Base-by-base conservation (phyloP, 2,113 vertebrate species). In the Scytalopus superciliaris region DNA sequence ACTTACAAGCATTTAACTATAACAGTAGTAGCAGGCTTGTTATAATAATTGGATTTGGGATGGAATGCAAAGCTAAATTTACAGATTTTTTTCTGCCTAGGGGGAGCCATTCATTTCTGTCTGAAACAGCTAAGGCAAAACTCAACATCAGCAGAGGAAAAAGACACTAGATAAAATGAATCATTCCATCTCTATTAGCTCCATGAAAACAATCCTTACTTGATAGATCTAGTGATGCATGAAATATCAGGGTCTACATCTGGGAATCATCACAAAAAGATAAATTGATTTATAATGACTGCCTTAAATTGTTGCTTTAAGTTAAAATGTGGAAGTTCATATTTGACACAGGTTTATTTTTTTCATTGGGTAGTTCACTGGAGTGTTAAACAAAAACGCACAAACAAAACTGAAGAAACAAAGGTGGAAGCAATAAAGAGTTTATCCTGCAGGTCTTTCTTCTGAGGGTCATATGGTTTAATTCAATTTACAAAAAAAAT, bases 41-140 rank as follows among this genome's bases (percentile, higher is more conserved):
- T 96, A 70, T 45, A 84, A 96, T 97, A 97, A 97, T 96, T 97
- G 92, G 80, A 97, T 98, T 97, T 97, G 83, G 52, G 84, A 72
- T 77, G 33, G 52, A 94, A 97, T 68, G 91, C 55, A 92, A 92
- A 98, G 68, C 78, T 94, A 91, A 97, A 97, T 91, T 90, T 85
- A 94, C 53, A 68, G 73, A 91, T 82, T 92, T 45, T 45, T 89
- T 79, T 91, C 50, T 97, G 93, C 97, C 96, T 78, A 80, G 77
- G 84, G 96, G 93, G 70, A 91, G 8, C 8, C 56, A 90, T 97
- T 95, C 57, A 93, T 96, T 97, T 94, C 75, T 94, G 73, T 77
- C 89, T 96, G 96, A 93, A 97, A 81, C 30, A 87, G 77, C 87
- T 73, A 89, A 76, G 50, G 44, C n/a, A 79, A 84, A 94, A 88